These are phyloP conservation scores for Hirtodrosophila confusa DNA, from an alignment of 2,888 invertebrate genomes.

Conservation along the genomic window DNA sequence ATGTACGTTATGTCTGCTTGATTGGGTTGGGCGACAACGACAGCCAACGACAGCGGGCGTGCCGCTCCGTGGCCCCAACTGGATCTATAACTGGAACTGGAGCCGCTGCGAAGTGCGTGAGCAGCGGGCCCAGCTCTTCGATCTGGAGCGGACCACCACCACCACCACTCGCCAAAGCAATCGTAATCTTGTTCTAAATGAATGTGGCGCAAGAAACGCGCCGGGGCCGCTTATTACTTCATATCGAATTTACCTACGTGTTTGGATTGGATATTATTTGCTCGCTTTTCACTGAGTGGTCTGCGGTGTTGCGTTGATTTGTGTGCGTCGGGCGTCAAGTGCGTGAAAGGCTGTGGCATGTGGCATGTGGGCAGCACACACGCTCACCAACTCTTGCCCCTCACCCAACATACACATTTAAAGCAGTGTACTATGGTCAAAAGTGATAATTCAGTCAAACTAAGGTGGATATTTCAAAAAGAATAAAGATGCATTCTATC, in stretches of 20 bases:
- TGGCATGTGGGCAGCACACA: conserved; percentile 47
- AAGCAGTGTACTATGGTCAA: too few species aligned
- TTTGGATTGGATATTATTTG: conserved; percentile 29
- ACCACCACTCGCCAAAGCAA: conserved; percentile 31
- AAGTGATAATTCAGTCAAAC: too few species aligned
- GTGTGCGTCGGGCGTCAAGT: conserved; percentile 50
- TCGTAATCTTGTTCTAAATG: conserved; percentile 76
- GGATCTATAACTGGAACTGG: background rate
- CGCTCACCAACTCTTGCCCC: background rate
- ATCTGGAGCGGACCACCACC: conserved; percentile 21
- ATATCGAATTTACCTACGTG: conserved; percentile 64
- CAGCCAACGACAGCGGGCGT: conserved; percentile 69
- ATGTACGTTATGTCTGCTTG: conserved; percentile 44
- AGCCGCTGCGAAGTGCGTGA: conserved; percentile 49
- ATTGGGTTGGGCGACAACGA: conserved; percentile 71
- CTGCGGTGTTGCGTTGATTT: conserved; percentile 54
- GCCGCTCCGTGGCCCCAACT: conserved; percentile 50
- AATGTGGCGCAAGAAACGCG: conserved; percentile 74
- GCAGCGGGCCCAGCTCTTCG: conserved; percentile 26
- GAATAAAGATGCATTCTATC: too few species aligned
- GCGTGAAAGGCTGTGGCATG: conserved; percentile 62
- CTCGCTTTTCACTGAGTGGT: conserved; percentile 32
- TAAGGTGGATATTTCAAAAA: too few species aligned
- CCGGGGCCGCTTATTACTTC: conserved; percentile 66
- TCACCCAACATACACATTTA: too few species aligned